A percentile compares a stretch with the other conserved stretches of the same genome.
phyloP scores from a whole-genome alignment of 2,888 invertebrate species.

The Pimpla rufipes region DNA sequence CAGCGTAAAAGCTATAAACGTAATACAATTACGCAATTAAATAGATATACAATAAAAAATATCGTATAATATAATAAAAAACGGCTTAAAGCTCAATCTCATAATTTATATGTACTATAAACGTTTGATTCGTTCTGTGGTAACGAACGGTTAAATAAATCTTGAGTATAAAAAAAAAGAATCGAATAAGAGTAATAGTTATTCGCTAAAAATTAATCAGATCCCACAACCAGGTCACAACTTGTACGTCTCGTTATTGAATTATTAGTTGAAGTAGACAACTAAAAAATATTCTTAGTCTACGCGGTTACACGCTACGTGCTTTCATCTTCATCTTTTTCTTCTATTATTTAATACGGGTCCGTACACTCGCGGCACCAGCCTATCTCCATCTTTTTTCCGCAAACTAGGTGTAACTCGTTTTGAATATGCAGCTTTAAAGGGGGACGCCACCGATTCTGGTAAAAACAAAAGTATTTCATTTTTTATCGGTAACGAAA shows the following conservation, averaged over 20 bases:
- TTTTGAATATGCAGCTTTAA: slow-evolving; percentile 16
- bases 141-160: slow-evolving; percentile 60
- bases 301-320: slow-evolving; percentile 51
- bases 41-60: slow-evolving; percentile 31
- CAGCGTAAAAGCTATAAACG: slow-evolving; percentile 28
- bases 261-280: slow-evolving; percentile 48
- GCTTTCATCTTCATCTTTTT: slow-evolving; percentile 27
- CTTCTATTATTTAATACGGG: slow-evolving; percentile 23
- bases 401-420: slow-evolving; percentile 35
- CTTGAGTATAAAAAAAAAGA: slow-evolving; percentile 43
- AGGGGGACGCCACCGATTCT: neutral
- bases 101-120: slow-evolving; percentile 31
- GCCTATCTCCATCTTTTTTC: slow-evolving; percentile 9
- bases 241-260: slow-evolving; percentile 63
- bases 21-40: slow-evolving; percentile 40
- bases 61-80: slow-evolving; percentile 35
- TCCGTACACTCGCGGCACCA: slow-evolving; percentile 7
- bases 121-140: slow-evolving; percentile 54
- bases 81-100: slow-evolving; percentile 65
- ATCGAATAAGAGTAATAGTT: slow-evolving; percentile 25
- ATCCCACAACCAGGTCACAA: slow-evolving; percentile 77
- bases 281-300: slow-evolving; percentile 56
- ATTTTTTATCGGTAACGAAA: neutral
- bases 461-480: neutral
- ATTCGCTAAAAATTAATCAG: slow-evolving; percentile 72